Conservation (phyloP, 92 coral and sea anemone genomes). For the Siderastrea radians region DNA sequence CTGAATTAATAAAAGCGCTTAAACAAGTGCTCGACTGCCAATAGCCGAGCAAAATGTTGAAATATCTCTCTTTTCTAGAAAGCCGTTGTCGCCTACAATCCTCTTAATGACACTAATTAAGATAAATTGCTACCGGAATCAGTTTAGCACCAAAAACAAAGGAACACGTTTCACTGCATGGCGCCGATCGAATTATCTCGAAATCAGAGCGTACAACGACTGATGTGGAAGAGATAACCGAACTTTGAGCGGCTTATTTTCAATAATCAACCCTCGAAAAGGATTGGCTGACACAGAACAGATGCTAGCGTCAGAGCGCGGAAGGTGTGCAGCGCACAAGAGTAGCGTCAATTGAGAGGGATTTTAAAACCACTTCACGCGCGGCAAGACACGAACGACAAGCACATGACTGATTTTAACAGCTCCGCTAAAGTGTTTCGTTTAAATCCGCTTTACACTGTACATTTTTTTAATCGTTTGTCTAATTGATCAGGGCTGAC, state of each 20-base stretch:
- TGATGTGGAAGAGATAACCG: conserved; percentile 85
- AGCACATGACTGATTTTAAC: conserved; percentile 10
- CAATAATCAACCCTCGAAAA: conserved; percentile 76
- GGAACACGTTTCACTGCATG: conserved; percentile 50
- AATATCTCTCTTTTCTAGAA: conserved; percentile 30
- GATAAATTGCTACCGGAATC: conserved; percentile 86
- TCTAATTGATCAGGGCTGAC: conserved; percentile 74
- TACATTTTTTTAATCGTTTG: conserved; percentile 53
- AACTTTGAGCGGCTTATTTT: conserved; percentile 73
- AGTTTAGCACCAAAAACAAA: conserved; percentile 73
- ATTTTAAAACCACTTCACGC: conserved; percentile 36
- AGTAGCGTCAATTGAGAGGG: conserved; percentile 32
- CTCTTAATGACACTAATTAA: conserved; percentile 91
- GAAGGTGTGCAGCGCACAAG: conserved; percentile 4
- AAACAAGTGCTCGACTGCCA: conserved; percentile 22
- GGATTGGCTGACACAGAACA: conserved; percentile 59
- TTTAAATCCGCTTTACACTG: conserved; percentile 54
- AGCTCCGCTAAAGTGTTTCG: conserved; percentile 51
- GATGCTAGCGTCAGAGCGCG: conserved; percentile 38
- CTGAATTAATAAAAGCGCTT: conserved; percentile 23
- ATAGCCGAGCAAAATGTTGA: conserved; percentile 27
- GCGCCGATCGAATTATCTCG: conserved; percentile 91
- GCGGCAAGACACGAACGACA: background rate
- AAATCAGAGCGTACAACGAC: conserved; percentile 87
- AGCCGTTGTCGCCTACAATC: conserved; percentile 72